Evolutionary conservation across 2,797 vertebrate genomes (phyloP).

Genomic region (Mareca strepera): DNA sequence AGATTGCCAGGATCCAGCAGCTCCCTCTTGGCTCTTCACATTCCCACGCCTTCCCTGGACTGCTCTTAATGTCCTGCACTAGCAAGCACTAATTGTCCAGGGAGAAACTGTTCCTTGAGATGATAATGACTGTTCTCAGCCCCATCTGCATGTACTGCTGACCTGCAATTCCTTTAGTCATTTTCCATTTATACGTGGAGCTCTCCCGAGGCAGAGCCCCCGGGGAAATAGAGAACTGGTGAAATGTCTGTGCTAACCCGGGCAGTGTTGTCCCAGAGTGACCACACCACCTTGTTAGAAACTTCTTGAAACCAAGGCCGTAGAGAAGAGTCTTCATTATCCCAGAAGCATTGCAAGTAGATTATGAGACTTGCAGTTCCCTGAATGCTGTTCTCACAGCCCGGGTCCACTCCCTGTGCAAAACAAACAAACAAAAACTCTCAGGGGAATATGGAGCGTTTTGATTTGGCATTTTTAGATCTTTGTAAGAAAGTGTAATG

Average conservation of each 20-base stretch:
- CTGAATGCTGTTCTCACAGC: not conserved
- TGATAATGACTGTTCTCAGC: not conserved
- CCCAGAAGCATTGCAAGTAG: not conserved
- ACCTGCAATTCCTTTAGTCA: not conserved
- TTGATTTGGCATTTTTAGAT: not conserved
- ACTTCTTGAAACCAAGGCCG: rapidly evolving
- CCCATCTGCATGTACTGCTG: not conserved
- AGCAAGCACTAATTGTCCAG: not conserved
- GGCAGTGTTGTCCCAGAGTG: rapidly evolving
- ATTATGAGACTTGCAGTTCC: not conserved
- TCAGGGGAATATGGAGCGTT: not conserved
- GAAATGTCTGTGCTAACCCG: not conserved
- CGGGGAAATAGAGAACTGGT: rapidly evolving
- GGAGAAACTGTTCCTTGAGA: not conserved
- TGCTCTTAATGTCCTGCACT: not conserved
- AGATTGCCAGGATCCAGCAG: not conserved
- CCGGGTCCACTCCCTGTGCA: not conserved
- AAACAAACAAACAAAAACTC: not conserved
- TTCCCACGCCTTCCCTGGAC: not conserved
- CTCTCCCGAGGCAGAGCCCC: not conserved
- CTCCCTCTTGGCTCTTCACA: not conserved
- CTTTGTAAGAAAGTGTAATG: rapidly evolving
- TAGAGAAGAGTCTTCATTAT: too few species aligned
- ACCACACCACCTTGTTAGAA: not conserved
- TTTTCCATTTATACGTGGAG: not conserved